Conservation (phyloP, 2,113 vertebrate genomes). For the Aphelocoma coerulescens region DNA sequence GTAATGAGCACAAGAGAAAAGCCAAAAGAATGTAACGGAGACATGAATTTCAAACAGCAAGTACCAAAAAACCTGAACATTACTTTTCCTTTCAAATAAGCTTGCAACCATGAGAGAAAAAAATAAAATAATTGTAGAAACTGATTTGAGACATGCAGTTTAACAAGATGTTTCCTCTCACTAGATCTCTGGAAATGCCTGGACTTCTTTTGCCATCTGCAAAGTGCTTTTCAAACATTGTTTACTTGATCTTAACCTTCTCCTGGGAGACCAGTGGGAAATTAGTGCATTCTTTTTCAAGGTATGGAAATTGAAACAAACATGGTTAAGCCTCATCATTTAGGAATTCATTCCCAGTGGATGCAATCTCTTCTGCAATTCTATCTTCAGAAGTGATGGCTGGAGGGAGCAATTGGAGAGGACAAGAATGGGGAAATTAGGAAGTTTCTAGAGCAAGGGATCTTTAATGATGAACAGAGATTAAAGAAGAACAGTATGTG, state of each 20-base stretch:
- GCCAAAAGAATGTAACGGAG: not conserved
- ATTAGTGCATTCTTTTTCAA: not conserved
- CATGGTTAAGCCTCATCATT: not conserved
- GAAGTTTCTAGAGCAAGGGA: not conserved
- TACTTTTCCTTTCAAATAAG: conserved; percentile 1
- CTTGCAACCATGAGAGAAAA: not conserved
- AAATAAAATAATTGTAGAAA: not conserved
- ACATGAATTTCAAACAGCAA: not conserved
- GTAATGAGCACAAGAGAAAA: not conserved
- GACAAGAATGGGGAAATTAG: not conserved
- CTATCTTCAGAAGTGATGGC: not conserved
- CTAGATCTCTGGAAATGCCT: not conserved
- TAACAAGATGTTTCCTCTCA: not conserved
- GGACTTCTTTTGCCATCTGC: not conserved
- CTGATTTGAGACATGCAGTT: not conserved
- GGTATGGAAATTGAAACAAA: conserved; percentile 9
- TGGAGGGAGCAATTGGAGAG: not conserved
- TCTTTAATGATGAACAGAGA: not conserved
- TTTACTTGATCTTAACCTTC: conserved; percentile 5
- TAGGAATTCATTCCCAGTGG: not conserved
- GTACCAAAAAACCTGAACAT: not conserved
- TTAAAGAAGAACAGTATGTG: not conserved
- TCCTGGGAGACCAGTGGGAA: not conserved
- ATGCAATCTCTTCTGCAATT: not conserved
- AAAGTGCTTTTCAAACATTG: conserved; percentile 25